These are phyloP conservation scores for Meloidogyne floridensis DNA, from an alignment of 1,140 invertebrate genomes.

Conservation along the genomic window DNA sequence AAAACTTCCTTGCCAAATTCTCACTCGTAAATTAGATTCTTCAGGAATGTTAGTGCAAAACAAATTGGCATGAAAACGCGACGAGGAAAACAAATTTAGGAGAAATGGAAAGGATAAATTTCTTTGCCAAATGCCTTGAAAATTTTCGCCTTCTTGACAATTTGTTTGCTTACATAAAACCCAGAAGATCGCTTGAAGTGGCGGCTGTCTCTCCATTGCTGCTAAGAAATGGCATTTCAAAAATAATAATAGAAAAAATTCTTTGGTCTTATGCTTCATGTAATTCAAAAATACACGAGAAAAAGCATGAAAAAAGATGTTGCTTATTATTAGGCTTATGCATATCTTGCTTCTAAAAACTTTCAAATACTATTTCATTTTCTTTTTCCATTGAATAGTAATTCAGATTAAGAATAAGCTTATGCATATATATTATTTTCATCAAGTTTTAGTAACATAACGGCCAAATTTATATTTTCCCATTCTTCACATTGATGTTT, in stretches of 20 bases:
- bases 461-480: neutral
- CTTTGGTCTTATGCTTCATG: too few species aligned
- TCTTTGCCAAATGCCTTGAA: neutral
- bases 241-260: neutral
- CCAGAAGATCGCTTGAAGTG: neutral
- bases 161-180: too few species aligned
- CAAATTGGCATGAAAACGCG: neutral
- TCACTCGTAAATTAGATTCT: neutral
- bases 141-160: neutral
- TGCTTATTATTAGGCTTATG: too few species aligned
- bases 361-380: too few species aligned
- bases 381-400: too few species aligned
- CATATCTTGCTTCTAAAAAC: too few species aligned
- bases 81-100: neutral
- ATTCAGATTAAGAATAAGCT: too few species aligned
- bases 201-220: neutral
- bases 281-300: too few species aligned
- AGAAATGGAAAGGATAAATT: neutral
- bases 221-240: neutral
- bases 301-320: too few species aligned
- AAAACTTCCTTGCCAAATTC: conserved; percentile 1
- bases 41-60: neutral
- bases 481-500: neutral
- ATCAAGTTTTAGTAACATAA: neutral
- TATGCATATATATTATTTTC: too few species aligned